phyloP scores from a whole-genome alignment of 2,113 vertebrate genomes.

The Morphnarchus princeps region DNA sequence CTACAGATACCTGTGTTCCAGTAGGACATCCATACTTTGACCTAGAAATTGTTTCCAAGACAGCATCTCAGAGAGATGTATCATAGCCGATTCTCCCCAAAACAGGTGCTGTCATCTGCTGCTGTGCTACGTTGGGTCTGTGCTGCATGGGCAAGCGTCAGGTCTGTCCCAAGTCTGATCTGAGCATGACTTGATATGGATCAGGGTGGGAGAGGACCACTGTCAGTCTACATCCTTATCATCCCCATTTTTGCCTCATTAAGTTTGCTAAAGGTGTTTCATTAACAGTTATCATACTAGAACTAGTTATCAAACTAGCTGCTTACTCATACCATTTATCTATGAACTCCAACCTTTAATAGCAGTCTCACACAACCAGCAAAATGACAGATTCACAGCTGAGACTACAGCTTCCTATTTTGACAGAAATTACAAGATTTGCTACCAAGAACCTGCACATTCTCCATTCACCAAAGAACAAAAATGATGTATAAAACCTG shows the following conservation, averaged over 20 bases:
- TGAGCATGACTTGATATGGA: accelerated
- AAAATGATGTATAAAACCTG: background rate
- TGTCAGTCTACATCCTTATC: background rate
- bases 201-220: background rate
- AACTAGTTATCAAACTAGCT: background rate
- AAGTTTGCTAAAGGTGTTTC: background rate
- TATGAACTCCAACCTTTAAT: background rate
- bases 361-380: background rate
- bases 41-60: background rate
- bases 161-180: background rate
- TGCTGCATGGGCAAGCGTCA: accelerated
- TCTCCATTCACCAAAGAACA: background rate
- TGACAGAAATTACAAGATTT: background rate
- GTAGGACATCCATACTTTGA: background rate
- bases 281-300: background rate
- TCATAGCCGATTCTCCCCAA: background rate
- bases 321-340: background rate
- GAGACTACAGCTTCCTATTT: background rate
- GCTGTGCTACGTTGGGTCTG: accelerated
- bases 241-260: background rate
- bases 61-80: accelerated
- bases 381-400: background rate
- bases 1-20: background rate
- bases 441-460: background rate
- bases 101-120: accelerated